Base-by-base conservation (phyloP, 2,113 vertebrate genomes). In the Megalops atlanticus region DNA sequence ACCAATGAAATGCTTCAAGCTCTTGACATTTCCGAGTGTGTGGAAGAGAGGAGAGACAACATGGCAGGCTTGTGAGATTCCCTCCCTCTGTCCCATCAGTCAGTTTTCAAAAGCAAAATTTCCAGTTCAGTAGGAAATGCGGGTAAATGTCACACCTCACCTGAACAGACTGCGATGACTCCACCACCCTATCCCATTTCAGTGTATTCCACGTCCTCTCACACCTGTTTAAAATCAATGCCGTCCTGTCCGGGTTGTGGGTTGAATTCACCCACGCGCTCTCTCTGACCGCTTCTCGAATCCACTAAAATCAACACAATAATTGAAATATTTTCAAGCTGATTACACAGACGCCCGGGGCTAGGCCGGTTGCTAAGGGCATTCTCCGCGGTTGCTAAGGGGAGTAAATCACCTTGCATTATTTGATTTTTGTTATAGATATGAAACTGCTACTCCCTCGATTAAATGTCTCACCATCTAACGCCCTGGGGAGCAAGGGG, bases 321-420 rank as follows among this genome's bases (percentile, higher is more conserved):
- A 99, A 99, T 99, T 99, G 97, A 99, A 99, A 99, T 99, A 99
- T 99, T 99, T 99, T 98, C 98, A 98, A 98, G 97, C 98, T 99
- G 97, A 99, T 99, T 99, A 99, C 98, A 97, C 96, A 92, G 92
- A 95, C 95, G 97, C 97, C 97, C 86, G 93, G 95, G 97, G 97
- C 96, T 95, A 95, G 95, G 95, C 96, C 96, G 97, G 96, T 98
- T 98, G 97, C 97, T 99, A 99, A 97, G 97, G 97, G 97, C 96
- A 95, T 93, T 96, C 96, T 98, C 97, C 95, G 93, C 86, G 96
- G 98, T 99, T 98, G 98, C 98, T 98, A 99, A 96, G 97, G 97
- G 97, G 96, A 99, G 97, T 98, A 99, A 99, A 99, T 99, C 98
- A 99, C 97, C 97, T 96, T 96, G 98, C 97, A 97, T 99, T 99